Evolutionary conservation across 2,888 invertebrate genomes (phyloP), one percentile per base, ranked within the genome.

Genomic region (Trissonchulus latispiculum): DNA sequence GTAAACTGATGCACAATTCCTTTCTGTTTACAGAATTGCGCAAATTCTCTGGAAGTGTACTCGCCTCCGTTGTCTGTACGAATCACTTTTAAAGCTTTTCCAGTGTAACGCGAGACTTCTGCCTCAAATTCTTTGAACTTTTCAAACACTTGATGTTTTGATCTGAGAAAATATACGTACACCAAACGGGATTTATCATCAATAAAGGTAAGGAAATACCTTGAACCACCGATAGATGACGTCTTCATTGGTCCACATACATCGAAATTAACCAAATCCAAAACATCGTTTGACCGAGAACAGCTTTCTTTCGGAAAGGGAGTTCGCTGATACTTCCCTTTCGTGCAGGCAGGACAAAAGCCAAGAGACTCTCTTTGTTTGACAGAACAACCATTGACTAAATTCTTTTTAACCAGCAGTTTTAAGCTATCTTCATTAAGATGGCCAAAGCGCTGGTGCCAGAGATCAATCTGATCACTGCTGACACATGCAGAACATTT

Each of bases 61-160:
- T 76, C 74, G 31, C 59, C 64, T 0, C 71, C 74, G 36, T 76
- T 76, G 61, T 76, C 74, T 31, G 76, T 67, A 1, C 73, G 67
- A 18, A 76, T 36, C 31, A 31, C 36, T 0, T 36, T 74, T 1
- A 76, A n/a, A 23, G 18, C 23, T 33, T 61, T 28, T 18, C 23
- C 59, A 15, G 59, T 23, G 15, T 70, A n/a, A 23, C 31, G 59
- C 3, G 8, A 29, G 3, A 70, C 37, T 18, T 23, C 32, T n/a
- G 73, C 73, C 15, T 66, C 3, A 18, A n/a, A 1, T 33, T 75
- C 61, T 1, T 71, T 31, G 68, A 75, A 75, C 8, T 69, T 68
- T 35, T 31, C 33, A 8, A 68, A 3, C 3, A 68, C 69, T 18
- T 68, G 32, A n/a, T 8, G 3, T 35, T 68, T 68, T 15, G 8